These are phyloP conservation scores for Aphelenchoides avenae DNA, from an alignment of 1,140 invertebrate species.

Conservation along the genomic window DNA sequence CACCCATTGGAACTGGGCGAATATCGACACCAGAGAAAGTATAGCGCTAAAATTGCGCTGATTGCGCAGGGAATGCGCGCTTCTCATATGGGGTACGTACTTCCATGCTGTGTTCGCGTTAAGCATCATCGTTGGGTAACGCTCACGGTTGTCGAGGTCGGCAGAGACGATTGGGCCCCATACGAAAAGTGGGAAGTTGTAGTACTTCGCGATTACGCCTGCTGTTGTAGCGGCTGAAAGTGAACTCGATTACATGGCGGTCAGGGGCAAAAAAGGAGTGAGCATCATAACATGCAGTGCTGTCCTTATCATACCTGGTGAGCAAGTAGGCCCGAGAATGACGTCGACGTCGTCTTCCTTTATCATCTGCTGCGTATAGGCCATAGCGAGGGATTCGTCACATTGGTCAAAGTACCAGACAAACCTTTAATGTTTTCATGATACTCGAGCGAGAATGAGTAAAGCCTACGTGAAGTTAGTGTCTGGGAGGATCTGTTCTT, in stretches of 20 bases:
- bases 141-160: slow-evolving; percentile 6
- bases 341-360: slow-evolving; percentile 21
- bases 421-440: slow-evolving; percentile 20
- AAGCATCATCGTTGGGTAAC: slow-evolving; percentile 2
- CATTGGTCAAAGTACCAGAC: slow-evolving; percentile 32
- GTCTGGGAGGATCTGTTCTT: slow-evolving; percentile 1
- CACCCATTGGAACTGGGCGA: slow-evolving; percentile 28
- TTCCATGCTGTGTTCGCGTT: slow-evolving; percentile 6
- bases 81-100: neutral
- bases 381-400: slow-evolving; percentile 22
- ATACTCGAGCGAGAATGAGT: slow-evolving; percentile 3
- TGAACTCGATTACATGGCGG: neutral
- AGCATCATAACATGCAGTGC: neutral
- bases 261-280: neutral
- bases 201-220: slow-evolving; percentile 12
- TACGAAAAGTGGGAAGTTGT: slow-evolving; percentile 24
- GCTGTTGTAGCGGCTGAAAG: slow-evolving; percentile 12
- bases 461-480: slow-evolving; percentile 16
- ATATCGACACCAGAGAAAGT: slow-evolving; percentile 16
- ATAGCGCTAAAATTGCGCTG: slow-evolving; percentile 1
- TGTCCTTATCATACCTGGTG: slow-evolving; percentile 11
- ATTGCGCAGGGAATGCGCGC: neutral
- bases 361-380: slow-evolving; percentile 31
- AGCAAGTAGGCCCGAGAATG: slow-evolving; percentile 29
- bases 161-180: slow-evolving; percentile 12